Evolutionary conservation across 2,797 vertebrate genomes (phyloP).

Genomic region (Philypnodon macrostomus): DNA sequence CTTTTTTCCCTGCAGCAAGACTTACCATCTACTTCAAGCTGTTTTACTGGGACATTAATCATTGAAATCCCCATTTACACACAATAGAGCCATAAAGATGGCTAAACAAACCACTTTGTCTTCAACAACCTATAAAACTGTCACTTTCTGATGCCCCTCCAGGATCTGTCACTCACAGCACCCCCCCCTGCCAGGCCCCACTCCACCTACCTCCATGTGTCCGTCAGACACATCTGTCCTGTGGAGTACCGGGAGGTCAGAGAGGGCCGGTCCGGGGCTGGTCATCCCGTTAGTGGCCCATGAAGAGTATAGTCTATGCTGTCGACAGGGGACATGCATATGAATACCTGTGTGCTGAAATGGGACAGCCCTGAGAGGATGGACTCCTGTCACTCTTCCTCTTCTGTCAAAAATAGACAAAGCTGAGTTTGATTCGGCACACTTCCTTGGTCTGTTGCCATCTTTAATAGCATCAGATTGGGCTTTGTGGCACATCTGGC

Average conservation of each 20-base stretch:
- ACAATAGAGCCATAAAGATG: neutral
- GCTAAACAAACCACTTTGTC: neutral
- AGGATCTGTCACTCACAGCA: slow-evolving; percentile 55
- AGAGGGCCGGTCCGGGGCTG: slow-evolving; percentile 56
- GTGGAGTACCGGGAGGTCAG: slow-evolving; percentile 51
- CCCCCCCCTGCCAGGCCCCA: slow-evolving; percentile 18
- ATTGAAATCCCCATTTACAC: too few species aligned
- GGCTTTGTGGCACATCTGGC: slow-evolving; percentile 67
- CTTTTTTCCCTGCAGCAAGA: neutral
- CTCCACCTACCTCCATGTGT: slow-evolving; percentile 45
- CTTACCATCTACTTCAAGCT: neutral
- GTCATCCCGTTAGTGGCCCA: slow-evolving; percentile 73
- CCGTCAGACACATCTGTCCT: slow-evolving; percentile 70
- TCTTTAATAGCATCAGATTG: slow-evolving; percentile 51
- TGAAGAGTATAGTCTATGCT: slow-evolving; percentile 63
- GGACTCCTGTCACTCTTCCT: slow-evolving; percentile 65
- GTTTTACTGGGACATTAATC: neutral
- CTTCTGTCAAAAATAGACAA: slow-evolving; percentile 55
- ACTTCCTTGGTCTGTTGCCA: slow-evolving; percentile 62
- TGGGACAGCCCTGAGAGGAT: slow-evolving; percentile 20
- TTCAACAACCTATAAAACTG: neutral
- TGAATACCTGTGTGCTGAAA: slow-evolving; percentile 72
- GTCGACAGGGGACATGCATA: slow-evolving; percentile 76
- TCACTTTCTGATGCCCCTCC: slow-evolving; percentile 50
- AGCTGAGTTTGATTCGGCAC: slow-evolving; percentile 61